Evolutionary conservation across 2,888 invertebrate genomes (phyloP).

Genomic region (Drosophila stalkeri): DNA sequence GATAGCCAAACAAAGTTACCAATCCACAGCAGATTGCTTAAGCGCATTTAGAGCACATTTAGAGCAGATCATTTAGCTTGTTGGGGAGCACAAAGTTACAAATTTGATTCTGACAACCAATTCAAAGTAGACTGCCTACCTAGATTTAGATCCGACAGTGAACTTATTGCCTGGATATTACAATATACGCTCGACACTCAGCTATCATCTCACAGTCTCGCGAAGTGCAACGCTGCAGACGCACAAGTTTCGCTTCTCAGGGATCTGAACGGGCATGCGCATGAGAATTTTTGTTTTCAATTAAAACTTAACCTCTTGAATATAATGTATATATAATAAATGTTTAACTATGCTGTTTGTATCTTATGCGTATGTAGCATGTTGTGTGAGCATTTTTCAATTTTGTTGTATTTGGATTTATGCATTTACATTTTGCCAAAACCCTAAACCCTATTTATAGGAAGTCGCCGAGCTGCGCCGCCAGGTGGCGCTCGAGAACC

Average conservation of each 20-base stretch:
- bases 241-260: slow-evolving; percentile 17
- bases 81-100: slow-evolving; percentile 9
- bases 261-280: slow-evolving; percentile 29
- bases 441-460: slow-evolving; percentile 82
- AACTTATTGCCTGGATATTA: not conserved
- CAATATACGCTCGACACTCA: not conserved
- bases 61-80: slow-evolving; percentile 42
- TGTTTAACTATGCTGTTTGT: slow-evolving; percentile 11
- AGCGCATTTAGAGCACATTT: slow-evolving; percentile 73
- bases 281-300: slow-evolving; percentile 11
- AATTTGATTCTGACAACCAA: slow-evolving; percentile 19
- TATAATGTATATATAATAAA: slow-evolving; percentile 7
- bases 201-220: slow-evolving; percentile 13
- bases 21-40: slow-evolving; percentile 53
- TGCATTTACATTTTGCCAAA: slow-evolving; percentile 63
- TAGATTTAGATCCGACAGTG: not conserved
- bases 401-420: slow-evolving; percentile 49
- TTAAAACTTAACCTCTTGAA: not conserved
- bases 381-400: slow-evolving; percentile 32
- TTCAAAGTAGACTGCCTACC: slow-evolving; percentile 30
- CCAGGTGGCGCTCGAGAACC: slow-evolving; percentile 85
- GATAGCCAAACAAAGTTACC: slow-evolving; percentile 50
- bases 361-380: slow-evolving; percentile 39
- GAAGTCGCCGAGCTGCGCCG: slow-evolving; percentile 85
- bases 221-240: slow-evolving; percentile 3